Evolutionary conservation across 2,797 vertebrate genomes (phyloP).

Genomic region (Syndactyla subalaris): DNA sequence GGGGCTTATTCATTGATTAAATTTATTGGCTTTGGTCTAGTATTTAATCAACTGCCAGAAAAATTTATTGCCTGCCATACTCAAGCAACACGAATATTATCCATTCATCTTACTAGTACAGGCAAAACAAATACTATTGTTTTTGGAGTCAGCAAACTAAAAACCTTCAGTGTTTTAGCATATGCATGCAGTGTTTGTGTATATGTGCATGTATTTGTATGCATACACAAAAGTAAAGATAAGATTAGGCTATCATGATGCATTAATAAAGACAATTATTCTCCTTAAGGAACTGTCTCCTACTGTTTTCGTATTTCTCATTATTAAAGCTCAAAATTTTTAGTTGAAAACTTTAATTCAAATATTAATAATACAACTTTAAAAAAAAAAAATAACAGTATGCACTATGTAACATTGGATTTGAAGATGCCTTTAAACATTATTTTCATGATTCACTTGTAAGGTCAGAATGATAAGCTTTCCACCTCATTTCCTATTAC

Average conservation of each 20-base stretch:
- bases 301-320: neutral
- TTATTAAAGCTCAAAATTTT: neutral
- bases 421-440: neutral
- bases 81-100: neutral
- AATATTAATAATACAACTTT: neutral
- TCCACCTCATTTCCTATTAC: neutral
- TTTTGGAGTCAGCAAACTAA: neutral
- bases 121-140: neutral
- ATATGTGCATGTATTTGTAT: neutral
- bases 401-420: neutral
- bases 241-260: neutral
- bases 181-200: neutral
- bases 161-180: neutral
- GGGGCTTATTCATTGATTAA: neutral
- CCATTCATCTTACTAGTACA: neutral
- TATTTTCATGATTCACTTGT: neutral
- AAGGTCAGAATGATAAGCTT: conserved; percentile 6
- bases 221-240: neutral
- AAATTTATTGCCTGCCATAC: neutral
- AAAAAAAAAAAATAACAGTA: neutral
- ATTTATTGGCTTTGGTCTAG: neutral
- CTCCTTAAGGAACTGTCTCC: neutral
- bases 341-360: neutral
- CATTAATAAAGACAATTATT: neutral
- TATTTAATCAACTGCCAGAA: conserved; percentile 16